These are phyloP conservation scores for Pterostichus niger DNA, from an alignment of 2,888 invertebrate species.

Conservation along the genomic window DNA sequence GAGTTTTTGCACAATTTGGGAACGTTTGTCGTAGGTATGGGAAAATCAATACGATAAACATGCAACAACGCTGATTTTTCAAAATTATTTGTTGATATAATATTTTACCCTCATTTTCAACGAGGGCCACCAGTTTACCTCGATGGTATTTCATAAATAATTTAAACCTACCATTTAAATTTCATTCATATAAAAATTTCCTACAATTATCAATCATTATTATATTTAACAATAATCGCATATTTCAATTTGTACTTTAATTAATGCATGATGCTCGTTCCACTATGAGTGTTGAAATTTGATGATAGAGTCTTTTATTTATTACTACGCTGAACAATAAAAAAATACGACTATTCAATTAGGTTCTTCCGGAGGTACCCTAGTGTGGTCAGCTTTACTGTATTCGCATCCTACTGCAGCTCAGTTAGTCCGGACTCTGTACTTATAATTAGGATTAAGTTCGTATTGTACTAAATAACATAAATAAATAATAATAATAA, in stretches of 20 bases:
- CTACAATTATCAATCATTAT: conserved; percentile 4
- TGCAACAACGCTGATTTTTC: conserved; percentile 49
- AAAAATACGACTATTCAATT: no score
- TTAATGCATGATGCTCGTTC: no score
- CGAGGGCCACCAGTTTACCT: not conserved
- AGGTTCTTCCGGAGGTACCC: no score
- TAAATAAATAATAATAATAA: no score
- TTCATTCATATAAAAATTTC: conserved; percentile 20
- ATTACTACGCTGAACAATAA: no score
- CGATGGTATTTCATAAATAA: conserved; percentile 28
- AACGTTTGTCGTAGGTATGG: conserved; percentile 60
- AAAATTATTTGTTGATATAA: conserved; percentile 51
- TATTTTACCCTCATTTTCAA: conserved; percentile 31
- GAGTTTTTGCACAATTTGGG: conserved; percentile 61
- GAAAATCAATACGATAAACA: conserved; percentile 44
- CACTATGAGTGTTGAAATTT: no score
- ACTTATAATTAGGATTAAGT: no score
- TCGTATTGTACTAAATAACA: no score
- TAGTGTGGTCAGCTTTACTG: no score
- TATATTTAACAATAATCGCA: not conserved
- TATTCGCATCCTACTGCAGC: no score
- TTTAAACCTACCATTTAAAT: conserved; percentile 17
- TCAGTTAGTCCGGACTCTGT: no score
- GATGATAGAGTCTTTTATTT: no score
- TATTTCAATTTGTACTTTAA: not conserved